Base-by-base conservation (phyloP, 1,140 invertebrate genomes). In the Dolichoris vasculosae region DNA sequence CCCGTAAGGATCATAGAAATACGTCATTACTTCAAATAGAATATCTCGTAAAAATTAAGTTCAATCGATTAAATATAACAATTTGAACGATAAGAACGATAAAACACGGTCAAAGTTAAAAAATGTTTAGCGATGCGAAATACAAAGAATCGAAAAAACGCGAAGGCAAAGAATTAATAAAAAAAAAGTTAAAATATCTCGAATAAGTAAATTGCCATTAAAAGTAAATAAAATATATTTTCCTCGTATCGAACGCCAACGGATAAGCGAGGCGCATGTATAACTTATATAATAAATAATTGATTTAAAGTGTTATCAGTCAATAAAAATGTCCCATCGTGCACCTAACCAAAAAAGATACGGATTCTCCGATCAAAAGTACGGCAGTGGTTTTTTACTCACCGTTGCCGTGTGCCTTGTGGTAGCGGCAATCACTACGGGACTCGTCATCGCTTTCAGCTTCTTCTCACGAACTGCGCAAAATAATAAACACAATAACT, bases 391-490 rank as follows among this genome's bases (percentile, higher is more conserved):
- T 64, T 48, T 77, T 77, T 59, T 46, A 89, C 95, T 95, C 93
- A 97, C 96, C 89, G 96, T 97, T 32, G 96, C 96, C 17, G 96
- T 96, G 88, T 97, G 96, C 93, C 96, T 96, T 84, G 95, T 95
- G 75, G 96, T 95, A 86, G 96, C 96, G 87, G 96, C 94, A 87
- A 97, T 95, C 89, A 97, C 95, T 84, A 97, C 96, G 83, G 96
- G 96, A 91, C 95, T 95, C 87, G 95, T 92, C 94, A 95, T 95
- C 83, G 84, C 89, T 69, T 83, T 75, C 83, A 83, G 77, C 46
- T 89, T 88, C 59, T 86, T 89, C 88, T 77, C 76, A 85, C 87
- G 87, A 82, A 71, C 88, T 89, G 73, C 43, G 85, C 80, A 87
- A 88, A 89, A 86, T 89, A 81, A 32, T 71, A 84, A 59, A 86